A percentile compares a stretch with the other conserved stretches of the same genome.
These are phyloP conservation scores for Cephalotes varians DNA, from an alignment of 2,888 invertebrate genomes.

Conservation along the genomic window DNA sequence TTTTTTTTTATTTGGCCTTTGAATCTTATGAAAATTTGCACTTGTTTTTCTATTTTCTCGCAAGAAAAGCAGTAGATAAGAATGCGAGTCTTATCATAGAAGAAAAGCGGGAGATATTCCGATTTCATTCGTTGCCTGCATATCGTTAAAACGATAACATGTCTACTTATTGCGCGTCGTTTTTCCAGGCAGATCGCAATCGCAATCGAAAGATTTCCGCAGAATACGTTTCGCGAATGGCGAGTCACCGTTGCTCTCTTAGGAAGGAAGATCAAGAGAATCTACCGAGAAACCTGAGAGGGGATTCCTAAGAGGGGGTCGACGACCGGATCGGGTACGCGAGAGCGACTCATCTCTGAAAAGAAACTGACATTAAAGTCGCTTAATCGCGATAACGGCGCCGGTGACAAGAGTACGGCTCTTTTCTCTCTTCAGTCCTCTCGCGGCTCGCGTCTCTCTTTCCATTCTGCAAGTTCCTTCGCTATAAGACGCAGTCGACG, in stretches of 20 bases:
- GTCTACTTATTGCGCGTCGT: not conserved
- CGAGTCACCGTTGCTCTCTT: not conserved
- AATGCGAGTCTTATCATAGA: not conserved
- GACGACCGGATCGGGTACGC: slow-evolving; percentile 30
- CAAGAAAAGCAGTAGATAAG: not conserved
- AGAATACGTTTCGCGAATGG: not conserved
- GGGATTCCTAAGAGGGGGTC: slow-evolving; percentile 7
- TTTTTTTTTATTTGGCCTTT: not conserved
- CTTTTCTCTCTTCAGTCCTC: not conserved
- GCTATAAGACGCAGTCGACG: slow-evolving; percentile 24
- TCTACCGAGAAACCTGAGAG: slow-evolving; percentile 11
- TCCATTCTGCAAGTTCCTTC: slow-evolving; percentile 18
- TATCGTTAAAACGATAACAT: slow-evolving; percentile 3
- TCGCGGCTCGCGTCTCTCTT: slow-evolving; percentile 6
- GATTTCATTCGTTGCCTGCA: not conserved
- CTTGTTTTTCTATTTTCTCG: not conserved
- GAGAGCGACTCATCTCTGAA: slow-evolving; percentile 4
- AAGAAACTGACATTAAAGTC: slow-evolving; percentile 34
- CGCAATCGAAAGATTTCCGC: not conserved
- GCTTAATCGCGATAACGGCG: slow-evolving; percentile 32
- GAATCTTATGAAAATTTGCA: not conserved
- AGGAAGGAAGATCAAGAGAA: slow-evolving; percentile 4
- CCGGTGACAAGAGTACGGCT: not conserved
- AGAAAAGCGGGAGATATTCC: not conserved
- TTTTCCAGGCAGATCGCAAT: slow-evolving; percentile 9